phyloP scores from a whole-genome alignment of 2,888 invertebrate genomes.

The Xestobium rufovillosum region DNA sequence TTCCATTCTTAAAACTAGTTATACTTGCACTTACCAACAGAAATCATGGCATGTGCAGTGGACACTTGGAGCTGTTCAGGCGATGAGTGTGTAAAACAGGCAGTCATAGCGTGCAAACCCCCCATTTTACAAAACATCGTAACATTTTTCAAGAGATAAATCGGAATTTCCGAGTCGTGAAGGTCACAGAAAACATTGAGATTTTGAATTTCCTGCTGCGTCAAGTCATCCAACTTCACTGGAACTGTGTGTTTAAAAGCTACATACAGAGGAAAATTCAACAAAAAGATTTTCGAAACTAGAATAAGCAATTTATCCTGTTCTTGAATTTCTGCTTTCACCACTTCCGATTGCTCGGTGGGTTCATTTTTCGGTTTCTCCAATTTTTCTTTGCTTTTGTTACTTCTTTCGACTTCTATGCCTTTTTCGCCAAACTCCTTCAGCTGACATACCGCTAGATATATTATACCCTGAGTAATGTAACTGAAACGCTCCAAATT shows the following conservation, averaged over 20 bases:
- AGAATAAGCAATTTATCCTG: slow-evolving; percentile 83
- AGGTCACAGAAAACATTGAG: slow-evolving; percentile 81
- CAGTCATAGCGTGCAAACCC: slow-evolving; percentile 79
- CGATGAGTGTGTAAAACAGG: slow-evolving; percentile 71
- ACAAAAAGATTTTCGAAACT: slow-evolving; percentile 79
- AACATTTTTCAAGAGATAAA: slow-evolving; percentile 85
- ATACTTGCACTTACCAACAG: slow-evolving; percentile 48
- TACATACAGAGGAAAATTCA: slow-evolving; percentile 84
- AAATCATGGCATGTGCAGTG: slow-evolving; percentile 86
- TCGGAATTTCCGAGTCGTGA: slow-evolving; percentile 88
- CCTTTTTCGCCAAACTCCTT: slow-evolving; percentile 52
- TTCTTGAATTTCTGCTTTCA: slow-evolving; percentile 56
- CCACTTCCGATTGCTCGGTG: slow-evolving; percentile 32
- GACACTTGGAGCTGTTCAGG: slow-evolving; percentile 73
- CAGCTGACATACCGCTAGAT: slow-evolving; percentile 74
- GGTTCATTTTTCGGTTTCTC: slow-evolving; percentile 23
- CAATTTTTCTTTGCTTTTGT: slow-evolving; percentile 24
- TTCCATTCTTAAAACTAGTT: no score
- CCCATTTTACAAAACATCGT: slow-evolving; percentile 87
- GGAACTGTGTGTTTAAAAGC: slow-evolving; percentile 80
- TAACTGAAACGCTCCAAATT: slow-evolving; percentile 88
- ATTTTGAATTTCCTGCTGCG: slow-evolving; percentile 74
- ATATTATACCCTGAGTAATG: slow-evolving; percentile 80
- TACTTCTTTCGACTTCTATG: slow-evolving; percentile 22
- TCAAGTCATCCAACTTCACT: slow-evolving; percentile 72